Evolutionary conservation across 1,140 invertebrate genomes (phyloP), one percentile per base, ranked within the genome.

Genomic region (Wiebesia pumilae): DNA sequence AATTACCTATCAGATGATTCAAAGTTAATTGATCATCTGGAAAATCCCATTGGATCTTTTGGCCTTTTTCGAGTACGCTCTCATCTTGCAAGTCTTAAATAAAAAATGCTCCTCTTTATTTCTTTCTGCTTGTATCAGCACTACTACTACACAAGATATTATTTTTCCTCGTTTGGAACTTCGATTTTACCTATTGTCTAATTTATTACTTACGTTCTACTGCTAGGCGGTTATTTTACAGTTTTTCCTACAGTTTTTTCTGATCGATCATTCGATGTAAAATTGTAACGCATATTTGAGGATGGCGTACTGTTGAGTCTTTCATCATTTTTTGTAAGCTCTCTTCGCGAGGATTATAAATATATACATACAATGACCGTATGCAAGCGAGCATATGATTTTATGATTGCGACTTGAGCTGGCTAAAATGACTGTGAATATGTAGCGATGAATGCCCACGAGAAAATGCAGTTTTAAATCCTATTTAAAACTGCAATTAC

Each of bases 41-140:
- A 54, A 54, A 54, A 62, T 62, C 58, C 58, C 81, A 12, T 71
- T 38, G 33, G 47, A 54, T 16, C 24, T n/a, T 24, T 67, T 21
- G 19, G 4, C 30, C 73, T 35, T 30, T 24, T 80, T 80, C 83
- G 83, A 84, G 73, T 78, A 84, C 73, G 73, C 73, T 84, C 81
- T 33, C 54, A 3, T 51, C 7, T 71, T 14, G 0, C 24, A 77
- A 77, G 12, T 51, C 12, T 47, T 14, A 47, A 77, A 77, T 19
- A 3, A 77, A 47, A 14, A 43, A 77, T n/a, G 43, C 38, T 77
- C 12, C 27, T 27, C 4, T 24, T 62, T 10, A 62, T 62, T 62
- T 14, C 24, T 62, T 24, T 62, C 58, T 27, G 24, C 27, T 4
- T 62, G 21, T 54, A 54, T 19, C 7, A 12, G 10, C 16, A 21